Evolutionary conservation across 2,888 invertebrate genomes (phyloP).

Genomic region (Pseudolycoriella hygida): DNA sequence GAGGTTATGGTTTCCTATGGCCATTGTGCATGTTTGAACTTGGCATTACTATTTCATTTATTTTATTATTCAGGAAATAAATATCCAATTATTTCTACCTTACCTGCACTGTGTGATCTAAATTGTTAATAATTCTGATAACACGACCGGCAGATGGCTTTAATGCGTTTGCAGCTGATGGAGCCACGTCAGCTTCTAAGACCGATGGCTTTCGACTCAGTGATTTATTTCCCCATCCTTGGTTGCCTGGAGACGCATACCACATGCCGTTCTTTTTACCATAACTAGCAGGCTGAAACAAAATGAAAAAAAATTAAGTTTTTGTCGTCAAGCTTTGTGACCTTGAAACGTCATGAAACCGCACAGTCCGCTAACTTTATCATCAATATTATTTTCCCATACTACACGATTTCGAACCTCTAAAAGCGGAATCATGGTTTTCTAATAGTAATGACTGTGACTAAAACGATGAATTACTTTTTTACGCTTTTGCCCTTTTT

Average conservation of each 20-base stretch:
- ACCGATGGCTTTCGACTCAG: constrained; percentile 68
- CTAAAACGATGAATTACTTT: no score
- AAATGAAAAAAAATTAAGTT: background rate
- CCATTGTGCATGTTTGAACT: no score
- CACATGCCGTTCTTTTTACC: constrained; percentile 82
- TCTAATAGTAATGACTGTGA: no score
- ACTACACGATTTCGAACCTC: no score
- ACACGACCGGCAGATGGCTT: constrained; percentile 71
- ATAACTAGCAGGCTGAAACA: constrained; percentile 64
- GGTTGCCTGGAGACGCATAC: constrained; percentile 47
- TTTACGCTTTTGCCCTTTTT: no score
- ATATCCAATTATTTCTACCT: no score
- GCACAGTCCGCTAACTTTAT: background rate
- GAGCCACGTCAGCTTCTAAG: constrained; percentile 57
- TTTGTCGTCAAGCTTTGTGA: background rate
- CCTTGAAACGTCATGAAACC: background rate
- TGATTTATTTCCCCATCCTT: constrained; percentile 44
- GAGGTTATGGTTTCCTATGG: no score
- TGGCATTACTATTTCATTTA: no score
- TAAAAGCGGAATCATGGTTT: no score
- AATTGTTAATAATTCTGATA: constrained; percentile 84
- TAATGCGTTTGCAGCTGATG: constrained; percentile 38
- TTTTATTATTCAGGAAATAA: no score
- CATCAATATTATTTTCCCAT: background rate
- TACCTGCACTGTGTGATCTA: constrained; percentile 82